Base-by-base conservation (phyloP, 2,113 vertebrate species). In the Petromus typicus region DNA sequence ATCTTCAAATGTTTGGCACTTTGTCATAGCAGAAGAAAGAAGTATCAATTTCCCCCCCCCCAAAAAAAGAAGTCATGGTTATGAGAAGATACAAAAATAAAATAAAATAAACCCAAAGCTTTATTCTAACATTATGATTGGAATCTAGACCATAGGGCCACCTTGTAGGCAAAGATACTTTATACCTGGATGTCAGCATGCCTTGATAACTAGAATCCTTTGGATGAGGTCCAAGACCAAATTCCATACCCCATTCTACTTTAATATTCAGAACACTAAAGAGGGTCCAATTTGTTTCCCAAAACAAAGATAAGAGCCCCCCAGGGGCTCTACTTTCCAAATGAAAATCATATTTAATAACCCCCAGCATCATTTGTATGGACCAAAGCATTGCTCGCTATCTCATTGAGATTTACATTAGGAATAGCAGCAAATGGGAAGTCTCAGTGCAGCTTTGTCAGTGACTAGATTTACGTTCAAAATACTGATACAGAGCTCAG, bases 281-380 rank as follows among this genome's bases (percentile, higher is more conserved):
- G 84, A 96, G 95, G 86, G 93, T 67, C 54, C 92, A 48, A 94
- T 96, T 97, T 96, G 81, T 94, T 96, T 97, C 96, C 90, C 59
- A 95, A 96, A 97, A 95, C 95, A 97, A 96, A 97, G 90, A 90
- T 94, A 96, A 96, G 84, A 96, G 96, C 90, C 80, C 93, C 94
- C 90, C 76, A 96, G 95, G 92, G 76, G 92, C 78, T 97, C 85
- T 96, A 95, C 76, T 96, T 97, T 96, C 85, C 94, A 95, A 97
- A 92, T 90, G 91, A 97, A 96, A 96, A 96, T 95, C 92, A 82
- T 92, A 97, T 95, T 95, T 95, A 93, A 93, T 88, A 92, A 96
- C 18, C 57, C 54, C 76, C 86, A 57, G 69, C 85, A 95, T 87
- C 81, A 90, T 96, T 94, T 96, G 64, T 75, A 69, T 88, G n/a